These are phyloP conservation scores for Potamarius usumacintae DNA, from an alignment of 2,113 vertebrate species.

Conservation along the genomic window DNA sequence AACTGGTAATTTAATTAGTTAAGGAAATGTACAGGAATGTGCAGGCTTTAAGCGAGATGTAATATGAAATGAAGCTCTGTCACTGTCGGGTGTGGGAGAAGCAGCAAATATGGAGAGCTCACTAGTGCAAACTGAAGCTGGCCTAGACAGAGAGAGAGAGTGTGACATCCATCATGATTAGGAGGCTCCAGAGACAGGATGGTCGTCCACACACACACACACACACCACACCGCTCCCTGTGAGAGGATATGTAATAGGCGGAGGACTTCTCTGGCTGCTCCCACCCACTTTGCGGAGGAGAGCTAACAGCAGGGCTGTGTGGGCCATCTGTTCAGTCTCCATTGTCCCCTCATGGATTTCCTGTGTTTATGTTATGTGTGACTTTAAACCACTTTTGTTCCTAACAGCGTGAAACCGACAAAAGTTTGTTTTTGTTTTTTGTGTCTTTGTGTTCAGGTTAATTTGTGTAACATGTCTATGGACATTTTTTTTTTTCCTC, in stretches of 20 bases:
- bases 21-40: slow-evolving; percentile 33
- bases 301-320: slow-evolving; percentile 34
- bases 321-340: slow-evolving; percentile 47
- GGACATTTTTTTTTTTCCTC: not conserved
- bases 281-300: slow-evolving; percentile 15
- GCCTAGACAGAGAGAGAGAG: slow-evolving; percentile 49
- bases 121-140: slow-evolving; percentile 34
- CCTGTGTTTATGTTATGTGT: slow-evolving; percentile 33
- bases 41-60: slow-evolving; percentile 42
- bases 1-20: slow-evolving; percentile 37
- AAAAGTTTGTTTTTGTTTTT: not conserved
- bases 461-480: not conserved
- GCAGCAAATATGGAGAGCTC: slow-evolving; percentile 6
- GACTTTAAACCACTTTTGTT: slow-evolving; percentile 43
- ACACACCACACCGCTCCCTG: slow-evolving; percentile 20
- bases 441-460: not conserved
- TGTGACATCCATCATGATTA: slow-evolving; percentile 55
- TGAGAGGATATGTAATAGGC: slow-evolving; percentile 32
- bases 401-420: slow-evolving; percentile 41
- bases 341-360: slow-evolving; percentile 31
- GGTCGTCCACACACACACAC: slow-evolving; percentile 28
- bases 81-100: slow-evolving; percentile 7
- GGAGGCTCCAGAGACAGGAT: slow-evolving; percentile 51
- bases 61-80: slow-evolving; percentile 47
- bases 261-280: slow-evolving; percentile 25